A percentile compares a stretch with the other conserved stretches of the same genome.
These are phyloP conservation scores for Syrrhaptes paradoxus DNA, from an alignment of 2,113 vertebrate genomes.

Conservation along the genomic window DNA sequence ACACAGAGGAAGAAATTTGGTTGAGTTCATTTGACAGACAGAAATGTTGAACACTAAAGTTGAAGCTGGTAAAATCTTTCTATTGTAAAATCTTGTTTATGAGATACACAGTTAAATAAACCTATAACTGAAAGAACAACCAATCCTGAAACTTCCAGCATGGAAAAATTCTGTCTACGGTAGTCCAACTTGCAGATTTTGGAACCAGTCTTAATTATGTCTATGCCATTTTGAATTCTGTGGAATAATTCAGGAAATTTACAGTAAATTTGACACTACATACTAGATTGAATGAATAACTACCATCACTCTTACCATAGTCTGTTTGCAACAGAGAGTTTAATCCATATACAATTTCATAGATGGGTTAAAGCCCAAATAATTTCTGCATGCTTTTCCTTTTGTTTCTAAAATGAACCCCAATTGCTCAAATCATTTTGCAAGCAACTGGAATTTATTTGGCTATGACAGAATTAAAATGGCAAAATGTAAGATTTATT, in stretches of 20 bases:
- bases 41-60: neutral
- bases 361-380: neutral
- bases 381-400: neutral
- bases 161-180: neutral
- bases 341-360: neutral
- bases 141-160: neutral
- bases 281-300: neutral
- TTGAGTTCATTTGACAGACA: neutral
- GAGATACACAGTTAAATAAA: neutral
- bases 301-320: neutral
- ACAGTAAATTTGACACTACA: neutral
- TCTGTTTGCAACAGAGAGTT: neutral
- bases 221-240: neutral
- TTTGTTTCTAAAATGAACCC: neutral
- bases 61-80: neutral
- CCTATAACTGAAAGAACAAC: neutral
- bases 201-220: neutral
- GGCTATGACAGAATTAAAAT: neutral
- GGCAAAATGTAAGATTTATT: neutral
- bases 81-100: neutral
- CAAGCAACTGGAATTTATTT: neutral
- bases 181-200: neutral
- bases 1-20: neutral
- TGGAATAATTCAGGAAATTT: neutral
- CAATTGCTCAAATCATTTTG: neutral